Evolutionary conservation across 2,797 vertebrate species (phyloP).

Genomic region (Morus bassanus): DNA sequence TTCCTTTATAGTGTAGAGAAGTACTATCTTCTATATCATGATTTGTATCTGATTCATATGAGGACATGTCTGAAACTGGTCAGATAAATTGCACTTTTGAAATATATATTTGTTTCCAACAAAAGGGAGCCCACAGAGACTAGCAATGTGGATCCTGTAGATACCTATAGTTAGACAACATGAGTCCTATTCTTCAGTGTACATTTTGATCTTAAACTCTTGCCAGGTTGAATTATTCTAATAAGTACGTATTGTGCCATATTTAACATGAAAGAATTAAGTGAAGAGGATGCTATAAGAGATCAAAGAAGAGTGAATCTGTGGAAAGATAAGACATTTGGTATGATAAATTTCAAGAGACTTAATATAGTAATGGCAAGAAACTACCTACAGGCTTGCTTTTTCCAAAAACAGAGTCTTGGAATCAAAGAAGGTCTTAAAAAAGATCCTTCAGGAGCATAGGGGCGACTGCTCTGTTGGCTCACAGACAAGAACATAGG

Average conservation of each 20-base stretch:
- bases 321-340: not conserved
- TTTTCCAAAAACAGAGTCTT: not conserved
- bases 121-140: not conserved
- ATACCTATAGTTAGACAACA: not conserved
- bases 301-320: not conserved
- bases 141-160: not conserved
- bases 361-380: not conserved
- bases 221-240: not conserved
- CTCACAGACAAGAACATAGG: not conserved
- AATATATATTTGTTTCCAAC: not conserved
- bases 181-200: not conserved
- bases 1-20: not conserved
- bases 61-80: not conserved
- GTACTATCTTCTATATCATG: not conserved
- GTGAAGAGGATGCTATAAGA: not conserved
- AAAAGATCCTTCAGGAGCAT: not conserved
- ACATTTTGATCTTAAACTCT: not conserved
- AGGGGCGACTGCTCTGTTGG: not conserved
- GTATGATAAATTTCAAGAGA: not conserved
- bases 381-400: not conserved
- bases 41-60: not conserved
- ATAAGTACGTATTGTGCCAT: not conserved
- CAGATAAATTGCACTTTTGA: not conserved
- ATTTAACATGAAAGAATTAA: not conserved
- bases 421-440: constrained; percentile 1